A percentile compares a stretch with the other conserved stretches of the same genome.
These are phyloP conservation scores for Parauchenoglanis punctatus DNA, from an alignment of 2,797 vertebrate genomes.

Conservation along the genomic window DNA sequence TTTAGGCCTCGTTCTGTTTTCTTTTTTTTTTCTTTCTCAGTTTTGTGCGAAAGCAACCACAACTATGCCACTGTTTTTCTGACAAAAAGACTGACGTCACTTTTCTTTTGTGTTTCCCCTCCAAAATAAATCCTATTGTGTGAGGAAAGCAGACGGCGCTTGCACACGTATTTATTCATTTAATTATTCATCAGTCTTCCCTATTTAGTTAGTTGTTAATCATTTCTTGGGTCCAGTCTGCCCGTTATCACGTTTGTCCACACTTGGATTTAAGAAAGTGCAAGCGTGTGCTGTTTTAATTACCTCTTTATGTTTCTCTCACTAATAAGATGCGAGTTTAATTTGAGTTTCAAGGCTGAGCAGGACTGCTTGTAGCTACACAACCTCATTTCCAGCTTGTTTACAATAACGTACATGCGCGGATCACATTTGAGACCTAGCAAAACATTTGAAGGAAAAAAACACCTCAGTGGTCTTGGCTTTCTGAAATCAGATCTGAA, in stretches of 20 bases:
- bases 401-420: neutral
- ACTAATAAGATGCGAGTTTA: neutral
- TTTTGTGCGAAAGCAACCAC: conserved; percentile 15
- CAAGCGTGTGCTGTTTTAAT: neutral
- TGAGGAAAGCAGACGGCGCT: conserved; percentile 10
- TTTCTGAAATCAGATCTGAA: neutral
- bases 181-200: conserved; percentile 21
- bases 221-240: neutral
- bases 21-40: neutral
- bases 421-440: neutral
- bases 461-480: neutral
- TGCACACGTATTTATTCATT: conserved; percentile 23
- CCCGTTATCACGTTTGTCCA: conserved; percentile 7
- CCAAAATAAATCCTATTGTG: conserved; percentile 18
- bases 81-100: conserved; percentile 26
- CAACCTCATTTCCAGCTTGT: neutral
- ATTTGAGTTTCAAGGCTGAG: neutral
- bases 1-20: too few species aligned
- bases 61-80: neutral
- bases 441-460: neutral
- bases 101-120: conserved; percentile 15
- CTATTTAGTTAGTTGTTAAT: conserved; percentile 11
- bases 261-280: neutral
- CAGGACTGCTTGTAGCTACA: neutral
- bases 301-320: neutral